phyloP scores from a whole-genome alignment of 2,888 invertebrate genomes.

The Sinelater perroti region DNA sequence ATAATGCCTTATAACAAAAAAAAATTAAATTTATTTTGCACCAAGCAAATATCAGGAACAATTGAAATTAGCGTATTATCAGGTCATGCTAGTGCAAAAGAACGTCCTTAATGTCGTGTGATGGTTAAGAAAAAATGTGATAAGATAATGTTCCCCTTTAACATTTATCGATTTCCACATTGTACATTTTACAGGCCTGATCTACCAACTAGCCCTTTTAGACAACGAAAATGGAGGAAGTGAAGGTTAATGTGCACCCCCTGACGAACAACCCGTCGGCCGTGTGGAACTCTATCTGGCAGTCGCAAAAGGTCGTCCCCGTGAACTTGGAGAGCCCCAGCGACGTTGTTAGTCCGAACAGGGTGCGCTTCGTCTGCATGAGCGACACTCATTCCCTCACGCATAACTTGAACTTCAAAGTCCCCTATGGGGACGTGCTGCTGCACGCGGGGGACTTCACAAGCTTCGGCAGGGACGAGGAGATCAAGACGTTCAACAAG shows the following conservation, averaged over 20 bases:
- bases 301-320: constrained; percentile 72
- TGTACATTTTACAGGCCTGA: not conserved
- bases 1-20: no score
- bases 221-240: constrained; percentile 30
- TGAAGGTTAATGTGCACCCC: constrained; percentile 62
- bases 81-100: no score
- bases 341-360: constrained; percentile 66
- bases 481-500: constrained; percentile 78
- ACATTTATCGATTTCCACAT: no score
- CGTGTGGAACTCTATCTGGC: constrained; percentile 76
- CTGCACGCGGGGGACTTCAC: constrained; percentile 89
- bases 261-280: constrained; percentile 73
- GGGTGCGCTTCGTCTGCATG: constrained; percentile 83
- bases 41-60: no score
- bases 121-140: no score
- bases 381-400: constrained; percentile 84
- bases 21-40: no score
- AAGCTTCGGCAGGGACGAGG: constrained; percentile 75
- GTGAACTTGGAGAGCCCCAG: constrained; percentile 70
- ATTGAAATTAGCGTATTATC: no score
- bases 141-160: no score
- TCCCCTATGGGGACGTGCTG: constrained; percentile 84
- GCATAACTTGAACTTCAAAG: constrained; percentile 71
- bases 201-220: not conserved
- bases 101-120: no score